Conservation (phyloP, 2,888 invertebrate genomes). For the Antitype chi region DNA sequence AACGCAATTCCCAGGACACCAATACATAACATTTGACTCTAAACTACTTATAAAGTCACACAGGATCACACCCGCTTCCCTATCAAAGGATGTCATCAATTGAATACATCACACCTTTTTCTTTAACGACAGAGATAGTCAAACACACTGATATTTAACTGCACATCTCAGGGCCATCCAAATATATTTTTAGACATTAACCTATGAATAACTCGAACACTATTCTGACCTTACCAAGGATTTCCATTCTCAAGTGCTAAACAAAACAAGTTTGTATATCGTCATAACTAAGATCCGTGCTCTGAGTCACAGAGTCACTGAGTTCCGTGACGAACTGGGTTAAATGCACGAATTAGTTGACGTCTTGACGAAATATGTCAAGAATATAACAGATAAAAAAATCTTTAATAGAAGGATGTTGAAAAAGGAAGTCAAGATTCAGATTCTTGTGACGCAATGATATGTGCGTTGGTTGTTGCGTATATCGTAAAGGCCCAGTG, state of each 20-base stretch:
- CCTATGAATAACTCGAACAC: constrained; percentile 46
- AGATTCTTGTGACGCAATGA: constrained; percentile 32
- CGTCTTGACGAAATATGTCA: constrained; percentile 51
- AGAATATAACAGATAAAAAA: constrained; percentile 22
- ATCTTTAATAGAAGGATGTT: constrained; percentile 30
- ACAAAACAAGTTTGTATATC: constrained; percentile 41
- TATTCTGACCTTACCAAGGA: constrained; percentile 48
- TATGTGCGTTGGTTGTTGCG: constrained; percentile 8
- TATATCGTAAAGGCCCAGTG: constrained; percentile 2
- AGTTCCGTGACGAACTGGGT: constrained; percentile 53
- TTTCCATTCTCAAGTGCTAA: constrained; percentile 51
- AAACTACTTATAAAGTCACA: neutral
- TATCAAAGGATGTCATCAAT: constrained; percentile 38
- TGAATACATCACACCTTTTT: constrained; percentile 17
- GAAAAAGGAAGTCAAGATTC: constrained; percentile 25
- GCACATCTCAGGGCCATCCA: constrained; percentile 11
- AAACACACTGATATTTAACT: constrained; percentile 20
- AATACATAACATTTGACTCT: neutral
- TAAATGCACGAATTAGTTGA: constrained; percentile 36
- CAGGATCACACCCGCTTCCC: constrained; percentile 17
- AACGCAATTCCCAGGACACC: neutral
- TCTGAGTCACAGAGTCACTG: constrained; percentile 56
- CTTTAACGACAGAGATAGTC: constrained; percentile 21
- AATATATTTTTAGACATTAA: constrained; percentile 29
- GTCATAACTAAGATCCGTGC: constrained; percentile 42